These are phyloP conservation scores for Aradophagus sp. DNA, from an alignment of 1,140 invertebrate species.

Conservation along the genomic window DNA sequence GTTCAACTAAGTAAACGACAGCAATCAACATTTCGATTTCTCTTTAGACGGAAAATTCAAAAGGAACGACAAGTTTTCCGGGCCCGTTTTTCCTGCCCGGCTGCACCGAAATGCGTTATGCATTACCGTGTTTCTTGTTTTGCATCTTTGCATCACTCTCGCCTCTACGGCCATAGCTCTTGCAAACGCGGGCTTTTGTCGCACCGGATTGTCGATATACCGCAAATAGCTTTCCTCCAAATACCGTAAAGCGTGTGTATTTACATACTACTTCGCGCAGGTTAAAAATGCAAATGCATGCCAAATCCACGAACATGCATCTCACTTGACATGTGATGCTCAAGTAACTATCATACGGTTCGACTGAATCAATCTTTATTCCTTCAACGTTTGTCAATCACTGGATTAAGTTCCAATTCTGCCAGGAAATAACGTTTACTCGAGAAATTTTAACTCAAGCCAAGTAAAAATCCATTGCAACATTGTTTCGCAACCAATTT, in stretches of 20 bases:
- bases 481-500: too few species aligned
- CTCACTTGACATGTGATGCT: conserved; percentile 17
- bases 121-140: conserved; percentile 32
- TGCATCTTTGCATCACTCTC: conserved; percentile 21
- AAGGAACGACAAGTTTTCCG: conserved; percentile 34
- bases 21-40: conserved; percentile 44
- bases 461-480: too few species aligned
- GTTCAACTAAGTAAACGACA: conserved; percentile 25
- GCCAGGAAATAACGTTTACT: too few species aligned
- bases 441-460: too few species aligned
- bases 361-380: conserved; percentile 57
- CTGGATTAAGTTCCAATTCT: conserved; percentile 35
- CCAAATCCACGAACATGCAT: neutral
- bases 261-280: conserved; percentile 13
- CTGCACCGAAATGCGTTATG: conserved; percentile 19
- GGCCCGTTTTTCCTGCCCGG: conserved; percentile 17
- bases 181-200: too few species aligned
- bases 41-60: conserved; percentile 23
- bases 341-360: conserved; percentile 31
- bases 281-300: conserved; percentile 18
- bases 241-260: conserved; percentile 8
- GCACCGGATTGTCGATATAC: too few species aligned
- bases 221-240: conserved; percentile 9
- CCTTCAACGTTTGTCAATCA: conserved; percentile 62
- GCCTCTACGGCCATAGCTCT: too few species aligned